Conservation (phyloP, 2,797 vertebrate genomes). For the Enteromius viviparus region DNA sequence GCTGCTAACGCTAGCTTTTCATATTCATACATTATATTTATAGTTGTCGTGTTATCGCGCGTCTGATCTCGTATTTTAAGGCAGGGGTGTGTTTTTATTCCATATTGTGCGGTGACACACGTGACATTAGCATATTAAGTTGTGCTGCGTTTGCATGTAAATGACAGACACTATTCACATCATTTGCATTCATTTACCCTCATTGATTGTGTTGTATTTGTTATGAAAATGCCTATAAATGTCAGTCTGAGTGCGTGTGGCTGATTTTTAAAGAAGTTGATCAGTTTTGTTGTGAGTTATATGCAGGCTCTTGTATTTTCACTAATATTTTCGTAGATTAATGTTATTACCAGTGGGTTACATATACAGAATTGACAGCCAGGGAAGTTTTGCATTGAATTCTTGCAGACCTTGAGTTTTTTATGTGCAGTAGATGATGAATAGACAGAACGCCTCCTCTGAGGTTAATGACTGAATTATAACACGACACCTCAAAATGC, state of each 20-base stretch:
- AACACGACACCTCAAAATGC: background rate
- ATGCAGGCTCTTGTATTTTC: background rate
- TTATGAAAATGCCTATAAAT: background rate
- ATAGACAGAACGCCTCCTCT: background rate
- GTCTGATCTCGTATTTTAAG: background rate
- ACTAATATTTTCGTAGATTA: too few species aligned
- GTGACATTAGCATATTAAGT: background rate
- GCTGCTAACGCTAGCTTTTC: conserved; percentile 40
- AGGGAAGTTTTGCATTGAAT: background rate
- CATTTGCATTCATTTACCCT: background rate
- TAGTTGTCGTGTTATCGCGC: background rate
- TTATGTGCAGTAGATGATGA: background rate
- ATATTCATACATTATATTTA: background rate
- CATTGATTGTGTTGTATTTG: accelerated
- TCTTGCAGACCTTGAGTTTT: background rate
- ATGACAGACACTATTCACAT: conserved; percentile 24
- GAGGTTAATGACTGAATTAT: background rate
- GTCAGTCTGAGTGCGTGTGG: background rate
- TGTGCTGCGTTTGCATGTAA: conserved; percentile 39
- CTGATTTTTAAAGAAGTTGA: background rate
- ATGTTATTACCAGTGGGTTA: background rate
- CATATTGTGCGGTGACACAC: background rate
- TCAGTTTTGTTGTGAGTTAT: background rate
- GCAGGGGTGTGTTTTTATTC: background rate
- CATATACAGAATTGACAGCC: background rate